These are phyloP conservation scores for Percopsis omiscomaycus DNA, from an alignment of 2,797 vertebrate genomes.

Conservation along the genomic window DNA sequence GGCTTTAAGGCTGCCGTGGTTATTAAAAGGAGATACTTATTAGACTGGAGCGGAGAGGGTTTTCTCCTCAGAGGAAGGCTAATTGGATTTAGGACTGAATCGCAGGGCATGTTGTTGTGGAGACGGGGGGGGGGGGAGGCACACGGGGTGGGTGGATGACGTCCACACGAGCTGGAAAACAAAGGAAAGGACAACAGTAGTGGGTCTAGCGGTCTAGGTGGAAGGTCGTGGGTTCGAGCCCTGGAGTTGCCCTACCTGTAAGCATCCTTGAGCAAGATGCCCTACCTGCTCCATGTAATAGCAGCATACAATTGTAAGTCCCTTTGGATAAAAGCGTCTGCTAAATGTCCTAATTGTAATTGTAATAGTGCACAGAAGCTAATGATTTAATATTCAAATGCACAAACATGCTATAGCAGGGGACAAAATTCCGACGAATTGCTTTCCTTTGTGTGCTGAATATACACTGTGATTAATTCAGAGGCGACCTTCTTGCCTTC, in stretches of 20 bases:
- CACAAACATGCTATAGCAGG: neutral
- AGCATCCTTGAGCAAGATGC: too few species aligned
- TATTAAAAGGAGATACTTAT: conserved; percentile 53
- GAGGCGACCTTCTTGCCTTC: conserved; percentile 6
- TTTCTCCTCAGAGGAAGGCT: conserved; percentile 47
- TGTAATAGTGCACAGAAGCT: too few species aligned
- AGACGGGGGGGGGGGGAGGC: conserved; percentile 26
- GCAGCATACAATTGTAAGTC: too few species aligned
- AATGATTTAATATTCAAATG: too few species aligned
- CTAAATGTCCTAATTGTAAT: too few species aligned
- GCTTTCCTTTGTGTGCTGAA: too few species aligned
- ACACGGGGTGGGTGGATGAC: conserved; percentile 20
- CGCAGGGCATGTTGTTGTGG: conserved; percentile 40
- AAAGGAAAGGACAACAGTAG: conserved; percentile 24
- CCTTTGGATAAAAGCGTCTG: too few species aligned
- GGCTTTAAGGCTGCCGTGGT: conserved; percentile 53
- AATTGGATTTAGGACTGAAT: conserved; percentile 69
- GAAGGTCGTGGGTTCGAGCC: too few species aligned
- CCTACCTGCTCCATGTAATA: too few species aligned
- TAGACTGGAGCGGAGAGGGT: conserved; percentile 41
- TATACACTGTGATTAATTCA: conserved; percentile 22
- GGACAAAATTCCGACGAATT: too few species aligned
- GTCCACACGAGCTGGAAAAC: conserved; percentile 10
- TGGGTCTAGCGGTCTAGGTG: neutral
- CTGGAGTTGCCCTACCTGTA: too few species aligned